Base-by-base conservation (phyloP, 2,888 invertebrate genomes). In the Dicyrtoma fusca region DNA sequence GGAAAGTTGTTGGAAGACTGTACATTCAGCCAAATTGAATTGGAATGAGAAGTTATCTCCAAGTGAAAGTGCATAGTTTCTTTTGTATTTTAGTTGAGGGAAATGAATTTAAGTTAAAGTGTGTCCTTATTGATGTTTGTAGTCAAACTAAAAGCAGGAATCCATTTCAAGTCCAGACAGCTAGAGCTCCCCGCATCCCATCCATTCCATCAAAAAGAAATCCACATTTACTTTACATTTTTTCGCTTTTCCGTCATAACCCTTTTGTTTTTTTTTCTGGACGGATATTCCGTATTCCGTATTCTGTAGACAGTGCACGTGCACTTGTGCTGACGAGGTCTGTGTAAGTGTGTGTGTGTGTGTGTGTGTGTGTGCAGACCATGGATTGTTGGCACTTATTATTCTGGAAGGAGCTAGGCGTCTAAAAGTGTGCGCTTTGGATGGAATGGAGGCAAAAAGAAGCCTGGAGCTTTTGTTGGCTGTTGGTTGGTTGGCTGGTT, bases 201-300 rank as follows among this genome's bases (percentile, higher is more conserved):
- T 65, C 51, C 65, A 57, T 68, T 57, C 66, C 66, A 66, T 66
- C 66, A 59, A 68, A 68, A 61, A 61, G 4, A 64, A 68, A 57
- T 59, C 23, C 57, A 57, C 68, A 68, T 68, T 68, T 55, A 65
- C 65, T 51, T 51, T 65, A 65, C 65, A 65, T 65, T 65, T 65
- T 34, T 34, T n/a, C n/a, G 53, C 53, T 65, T 49, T 65, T 17
- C 65, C 65, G 51, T 65, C 65, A 65, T 65, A 65, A 65, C 65
- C 65, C 65, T 65, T 65, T 65, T 26, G 26, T 51, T 65, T 65
- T 65, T 25, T 34, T n/a, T 6, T 1, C 21, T 34, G 34, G 34
- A n/a, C n/a, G n/a, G n/a, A n/a, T n/a, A n/a, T n/a, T 17, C n/a
- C 10, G 14, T 25, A 10, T 44, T n/a, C 61, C 17, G 47, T 47